Conservation (phyloP, 2,113 vertebrate species). For the Hepsetus odoe region DNA sequence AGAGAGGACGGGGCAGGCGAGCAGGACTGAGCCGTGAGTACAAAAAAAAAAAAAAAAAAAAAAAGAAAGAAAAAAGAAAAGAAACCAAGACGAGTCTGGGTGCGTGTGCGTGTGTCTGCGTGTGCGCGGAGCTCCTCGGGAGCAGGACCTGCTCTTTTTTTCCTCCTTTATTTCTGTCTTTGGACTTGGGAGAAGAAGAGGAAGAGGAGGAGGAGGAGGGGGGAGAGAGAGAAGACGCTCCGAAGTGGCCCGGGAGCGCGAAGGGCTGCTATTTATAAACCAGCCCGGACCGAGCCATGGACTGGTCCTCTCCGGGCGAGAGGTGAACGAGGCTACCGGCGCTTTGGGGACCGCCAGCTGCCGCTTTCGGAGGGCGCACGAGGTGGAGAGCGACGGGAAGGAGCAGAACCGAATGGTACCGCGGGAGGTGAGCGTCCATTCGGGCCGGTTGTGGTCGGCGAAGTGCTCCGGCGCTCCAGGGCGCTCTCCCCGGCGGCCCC, state of each 20-base stretch:
- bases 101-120: constrained; percentile 14
- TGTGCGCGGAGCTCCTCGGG: constrained; percentile 4
- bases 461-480: constrained; percentile 59
- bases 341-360: constrained; percentile 38
- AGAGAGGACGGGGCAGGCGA: constrained; percentile 73
- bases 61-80: too few species aligned
- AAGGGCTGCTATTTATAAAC: not conserved
- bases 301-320: not conserved
- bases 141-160: too few species aligned
- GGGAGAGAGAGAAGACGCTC: not conserved
- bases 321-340: constrained; percentile 21
- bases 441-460: constrained; percentile 73
- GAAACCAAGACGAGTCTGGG: not conserved
- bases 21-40: constrained; percentile 76
- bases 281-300: not conserved
- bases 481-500: too few species aligned
- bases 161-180: too few species aligned
- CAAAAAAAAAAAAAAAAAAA: constrained; percentile 55
- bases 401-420: constrained; percentile 88
- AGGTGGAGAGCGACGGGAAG: constrained; percentile 59
- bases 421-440: constrained; percentile 73
- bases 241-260: too few species aligned
- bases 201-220: constrained; percentile 37
- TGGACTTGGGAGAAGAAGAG: not conserved
- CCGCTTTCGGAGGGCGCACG: constrained; percentile 59